Base-by-base conservation (phyloP, 2,888 invertebrate genomes). In the Punctoribates punctum region DNA sequence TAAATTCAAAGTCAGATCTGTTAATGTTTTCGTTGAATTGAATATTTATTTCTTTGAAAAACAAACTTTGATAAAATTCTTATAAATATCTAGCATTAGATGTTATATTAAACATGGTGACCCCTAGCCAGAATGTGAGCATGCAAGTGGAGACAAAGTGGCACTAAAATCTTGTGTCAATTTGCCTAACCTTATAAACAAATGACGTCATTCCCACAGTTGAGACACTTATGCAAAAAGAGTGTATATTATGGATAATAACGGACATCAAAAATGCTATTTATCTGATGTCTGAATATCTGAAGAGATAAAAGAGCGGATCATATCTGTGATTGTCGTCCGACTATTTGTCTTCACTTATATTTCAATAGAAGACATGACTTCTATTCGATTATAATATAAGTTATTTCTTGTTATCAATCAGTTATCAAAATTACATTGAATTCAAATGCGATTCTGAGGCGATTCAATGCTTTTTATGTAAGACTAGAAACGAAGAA, bases 161-260 rank as follows among this genome's bases (percentile, higher is more conserved):
- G 42, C 23, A 23, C 70, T 70, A 42, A 70, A 70, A 70, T 38
- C 38, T 8, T 23, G 23, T 29, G 42, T 42, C 70, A 46, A 42
- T 70, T 70, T 70, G 70, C 20, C 23, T 70, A 70, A 42, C 42
- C 70, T 38, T 70, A 70, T 70, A 70, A 70, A 70, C 70, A 70
- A 70, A 70, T 70, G 70, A 42, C 23, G 38, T 70, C 42, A 70
- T 11, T 27, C 29, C 38, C 25, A 23, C 34, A 29, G 17, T 65
- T 34, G 15, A 23, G 23, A 23, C n/a, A 20, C 20, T 23, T 57
- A 57, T 23, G 11, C 11, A 57, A 23, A 13, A 23, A 25, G 17
- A 34, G 27, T 17, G 17, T 20, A 65, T 60, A 25, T 60, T 60
- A 60, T 42, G 15, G 23, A 15, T 60, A 27, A 60, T 60, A 29